Conservation (phyloP, 2,113 vertebrate genomes). For the Atherinomorus stipes region DNA sequence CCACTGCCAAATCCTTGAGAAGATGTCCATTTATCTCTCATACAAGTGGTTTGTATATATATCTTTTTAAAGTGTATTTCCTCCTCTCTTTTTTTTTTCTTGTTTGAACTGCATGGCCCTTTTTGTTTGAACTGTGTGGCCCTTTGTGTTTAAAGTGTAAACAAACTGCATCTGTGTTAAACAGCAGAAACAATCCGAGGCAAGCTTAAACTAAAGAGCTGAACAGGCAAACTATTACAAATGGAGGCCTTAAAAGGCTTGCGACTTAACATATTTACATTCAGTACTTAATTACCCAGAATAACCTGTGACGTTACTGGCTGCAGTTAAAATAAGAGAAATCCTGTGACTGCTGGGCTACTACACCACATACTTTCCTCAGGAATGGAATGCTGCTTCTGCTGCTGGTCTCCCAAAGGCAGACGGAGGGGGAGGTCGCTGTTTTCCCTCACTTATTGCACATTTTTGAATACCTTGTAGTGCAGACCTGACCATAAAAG, state of each 20-base stretch:
- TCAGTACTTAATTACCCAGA: slow-evolving; percentile 63
- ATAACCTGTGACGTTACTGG: slow-evolving; percentile 65
- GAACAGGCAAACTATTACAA: slow-evolving; percentile 8
- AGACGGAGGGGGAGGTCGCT: slow-evolving; percentile 41
- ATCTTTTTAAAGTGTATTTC: neutral
- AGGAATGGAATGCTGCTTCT: slow-evolving; percentile 73
- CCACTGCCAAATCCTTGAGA: neutral
- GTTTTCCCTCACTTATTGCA: slow-evolving; percentile 53
- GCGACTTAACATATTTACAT: slow-evolving; percentile 61
- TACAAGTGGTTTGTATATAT: neutral
- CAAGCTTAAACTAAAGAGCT: neutral
- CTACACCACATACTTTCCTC: slow-evolving; percentile 75
- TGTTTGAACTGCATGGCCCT: neutral
- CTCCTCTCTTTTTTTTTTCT: no score
- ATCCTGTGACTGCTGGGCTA: slow-evolving; percentile 76
- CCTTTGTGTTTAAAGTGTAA: slow-evolving; percentile 40
- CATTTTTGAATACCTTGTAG: slow-evolving; percentile 61
- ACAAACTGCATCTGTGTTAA: slow-evolving; percentile 37
- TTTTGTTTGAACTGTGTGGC: neutral
- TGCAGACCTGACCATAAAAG: slow-evolving; percentile 25
- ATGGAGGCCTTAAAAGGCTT: slow-evolving; percentile 33
- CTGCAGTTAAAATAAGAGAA: slow-evolving; percentile 70
- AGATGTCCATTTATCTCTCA: no score
- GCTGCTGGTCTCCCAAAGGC: slow-evolving; percentile 44
- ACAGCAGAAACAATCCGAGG: slow-evolving; percentile 10